A percentile compares a stretch with the other conserved stretches of the same genome.
Conservation (phyloP, 2,888 invertebrate genomes). For the Troglohyphantes excavatus region DNA sequence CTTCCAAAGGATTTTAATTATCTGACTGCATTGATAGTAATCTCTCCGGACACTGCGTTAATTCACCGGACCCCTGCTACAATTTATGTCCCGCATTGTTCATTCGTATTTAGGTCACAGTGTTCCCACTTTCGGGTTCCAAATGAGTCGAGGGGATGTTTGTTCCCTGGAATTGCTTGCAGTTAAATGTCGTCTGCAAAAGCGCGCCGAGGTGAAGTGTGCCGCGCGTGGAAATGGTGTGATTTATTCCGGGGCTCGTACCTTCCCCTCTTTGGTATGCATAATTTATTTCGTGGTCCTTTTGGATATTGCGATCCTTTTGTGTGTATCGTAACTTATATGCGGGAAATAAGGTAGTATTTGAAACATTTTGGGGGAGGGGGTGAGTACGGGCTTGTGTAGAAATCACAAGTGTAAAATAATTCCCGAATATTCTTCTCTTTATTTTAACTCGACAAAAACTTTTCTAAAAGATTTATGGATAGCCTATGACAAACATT, state of each 20-base stretch:
- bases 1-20: slow-evolving; percentile 1
- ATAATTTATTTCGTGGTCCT: neutral
- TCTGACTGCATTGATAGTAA: slow-evolving; percentile 6
- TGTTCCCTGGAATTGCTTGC: neutral
- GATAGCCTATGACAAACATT: no score
- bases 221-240: no score
- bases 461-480: no score
- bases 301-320: no score
- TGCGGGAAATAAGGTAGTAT: neutral
- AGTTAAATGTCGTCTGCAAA: neutral
- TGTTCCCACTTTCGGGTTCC: neutral
- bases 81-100: slow-evolving; percentile 5
- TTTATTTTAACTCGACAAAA: no score
- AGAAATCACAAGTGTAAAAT: no score
- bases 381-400: no score
- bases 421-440: no score
- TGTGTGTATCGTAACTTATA: no score
- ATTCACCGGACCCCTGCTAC: slow-evolving; percentile 7
- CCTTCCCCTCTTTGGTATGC: neutral
- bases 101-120: neutral
- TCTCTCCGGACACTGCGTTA: neutral
- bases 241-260: neutral
- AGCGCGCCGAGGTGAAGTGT: neutral
- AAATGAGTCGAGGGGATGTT: neutral
- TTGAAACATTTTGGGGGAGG: neutral